Base-by-base conservation (phyloP, 2,797 vertebrate species). In the Anniella stebbinsi region DNA sequence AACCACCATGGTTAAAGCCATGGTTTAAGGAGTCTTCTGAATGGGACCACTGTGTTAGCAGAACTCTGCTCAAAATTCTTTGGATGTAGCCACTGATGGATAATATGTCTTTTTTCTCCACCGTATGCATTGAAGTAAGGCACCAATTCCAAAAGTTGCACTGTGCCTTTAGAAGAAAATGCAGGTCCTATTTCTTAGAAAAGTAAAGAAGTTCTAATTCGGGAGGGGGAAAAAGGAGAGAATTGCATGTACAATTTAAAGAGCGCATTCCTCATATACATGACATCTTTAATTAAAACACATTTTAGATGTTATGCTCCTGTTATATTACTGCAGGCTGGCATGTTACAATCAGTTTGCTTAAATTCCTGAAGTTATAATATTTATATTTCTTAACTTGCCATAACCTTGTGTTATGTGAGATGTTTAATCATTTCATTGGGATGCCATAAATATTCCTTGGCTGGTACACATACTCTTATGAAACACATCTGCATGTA, bases 361-460 rank as follows among this genome's bases (percentile, higher is more conserved):
- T 89, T 92, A 72, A 91, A 67, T 89, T 87, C 90, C 91, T 88
- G 87, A 89, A 95, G 91, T 92, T 38, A 94, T 51, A 60, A 15
- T 72, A 92, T 92, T 87, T 93, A 84, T 88, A 82, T 94, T 93
- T 87, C 80, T 80, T 87, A 87, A 88, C 90, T 36, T 82, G 33
- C 77, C 84, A 81, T 82, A 21, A 70, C 91, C 80, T 83, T 84
- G 84, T 84, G 93, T 88, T 85, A 51, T 86, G 21, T 67, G 17
- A 94, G 81, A 77, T 76, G 77, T 80, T 91, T 88, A 84, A 89
- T 57, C 54, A 38, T 92, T 89, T 93, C 80, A 41, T 9, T 87
- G 91, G 89, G 90, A 92, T 90, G 36, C 75, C 84, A 86, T 92
- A 90, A 92, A 85, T 90, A 92, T 86, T 84, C 36, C 67, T 88